Conservation (phyloP, 2,888 invertebrate species). For the Siphlonurus alternatus region DNA sequence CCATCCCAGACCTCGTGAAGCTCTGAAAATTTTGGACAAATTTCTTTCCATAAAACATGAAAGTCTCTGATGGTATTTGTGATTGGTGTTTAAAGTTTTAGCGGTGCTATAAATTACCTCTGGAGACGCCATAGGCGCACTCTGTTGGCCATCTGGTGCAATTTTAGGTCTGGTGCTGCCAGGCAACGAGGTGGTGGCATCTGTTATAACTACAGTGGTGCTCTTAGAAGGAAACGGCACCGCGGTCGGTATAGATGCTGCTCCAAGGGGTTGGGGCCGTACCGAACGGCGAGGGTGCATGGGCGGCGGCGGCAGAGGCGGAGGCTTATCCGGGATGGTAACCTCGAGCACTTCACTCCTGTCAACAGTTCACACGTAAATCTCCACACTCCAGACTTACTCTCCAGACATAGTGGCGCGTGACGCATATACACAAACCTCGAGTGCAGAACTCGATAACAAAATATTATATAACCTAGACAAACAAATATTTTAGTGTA, state of each 20-base stretch:
- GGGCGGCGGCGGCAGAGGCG: neutral
- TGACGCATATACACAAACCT: neutral
- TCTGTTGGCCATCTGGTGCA: neutral
- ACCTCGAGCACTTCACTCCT: constrained; percentile 1
- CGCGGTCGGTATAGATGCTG: too few relatives aligned
- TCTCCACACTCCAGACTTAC: too few relatives aligned
- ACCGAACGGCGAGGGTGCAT: neutral
- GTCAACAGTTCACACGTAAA: neutral
- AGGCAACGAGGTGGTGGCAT: neutral
- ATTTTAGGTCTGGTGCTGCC: neutral
- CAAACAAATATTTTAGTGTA: too few relatives aligned
- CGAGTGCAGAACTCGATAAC: too few relatives aligned
- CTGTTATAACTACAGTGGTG: neutral
- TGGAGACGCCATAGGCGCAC: neutral
- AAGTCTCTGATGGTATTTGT: too few relatives aligned
- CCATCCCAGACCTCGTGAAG: too few relatives aligned
- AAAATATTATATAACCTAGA: too few relatives aligned
- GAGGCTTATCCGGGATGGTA: neutral
- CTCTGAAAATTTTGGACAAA: too few relatives aligned
- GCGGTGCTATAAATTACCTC: neutral
- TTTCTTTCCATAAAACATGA: too few relatives aligned
- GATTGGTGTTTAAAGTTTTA: neutral
- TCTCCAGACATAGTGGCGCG: neutral
- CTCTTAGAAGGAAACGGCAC: neutral
- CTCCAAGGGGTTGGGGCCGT: too few relatives aligned